A percentile compares a stretch with the other conserved stretches of the same genome.
Conservation (phyloP, 2,113 vertebrate species). For the Lepus americanus region DNA sequence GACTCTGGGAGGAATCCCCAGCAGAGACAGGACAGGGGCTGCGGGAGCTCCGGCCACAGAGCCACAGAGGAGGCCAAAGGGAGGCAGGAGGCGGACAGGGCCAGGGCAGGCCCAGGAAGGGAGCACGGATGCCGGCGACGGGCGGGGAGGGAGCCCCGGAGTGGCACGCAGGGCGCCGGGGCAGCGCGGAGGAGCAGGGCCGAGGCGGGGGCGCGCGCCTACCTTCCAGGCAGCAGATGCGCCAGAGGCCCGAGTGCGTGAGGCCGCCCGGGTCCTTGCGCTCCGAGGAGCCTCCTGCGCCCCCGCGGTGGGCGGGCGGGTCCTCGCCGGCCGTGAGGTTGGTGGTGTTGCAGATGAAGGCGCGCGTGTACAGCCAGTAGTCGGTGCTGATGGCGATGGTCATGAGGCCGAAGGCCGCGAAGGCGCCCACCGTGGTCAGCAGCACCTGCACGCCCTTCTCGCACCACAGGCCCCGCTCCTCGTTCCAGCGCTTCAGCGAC, state of each 20-base stretch:
- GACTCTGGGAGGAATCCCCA: too few species aligned
- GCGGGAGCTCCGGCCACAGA: background rate
- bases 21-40: too few species aligned
- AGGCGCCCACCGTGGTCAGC: slow-evolving; percentile 95
- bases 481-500: slow-evolving; percentile 88
- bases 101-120: background rate
- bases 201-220: slow-evolving; percentile 63
- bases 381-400: slow-evolving; percentile 97
- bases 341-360: slow-evolving; percentile 95
- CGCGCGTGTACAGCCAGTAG: slow-evolving; percentile 97
- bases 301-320: slow-evolving; percentile 86
- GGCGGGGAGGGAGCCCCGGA: background rate
- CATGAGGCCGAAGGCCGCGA: slow-evolving; percentile 97
- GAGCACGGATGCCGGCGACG: background rate
- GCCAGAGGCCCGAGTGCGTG: slow-evolving; percentile 96
- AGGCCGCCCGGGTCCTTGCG: slow-evolving; percentile 95
- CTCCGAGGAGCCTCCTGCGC: background rate
- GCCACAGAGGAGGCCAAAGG: too few species aligned
- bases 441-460: slow-evolving; percentile 96
- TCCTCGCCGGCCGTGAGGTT: slow-evolving; percentile 91
- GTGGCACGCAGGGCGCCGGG: background rate
- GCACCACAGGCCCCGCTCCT: slow-evolving; percentile 93
- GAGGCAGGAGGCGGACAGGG: too few species aligned
- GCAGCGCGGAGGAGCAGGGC: background rate
- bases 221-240: slow-evolving; percentile 97